Percentiles rank a stretch among this genome's conserved stretches.
Evolutionary conservation across 2,797 vertebrate species (phyloP).

Genomic region (Trichosurus vulpecula): DNA sequence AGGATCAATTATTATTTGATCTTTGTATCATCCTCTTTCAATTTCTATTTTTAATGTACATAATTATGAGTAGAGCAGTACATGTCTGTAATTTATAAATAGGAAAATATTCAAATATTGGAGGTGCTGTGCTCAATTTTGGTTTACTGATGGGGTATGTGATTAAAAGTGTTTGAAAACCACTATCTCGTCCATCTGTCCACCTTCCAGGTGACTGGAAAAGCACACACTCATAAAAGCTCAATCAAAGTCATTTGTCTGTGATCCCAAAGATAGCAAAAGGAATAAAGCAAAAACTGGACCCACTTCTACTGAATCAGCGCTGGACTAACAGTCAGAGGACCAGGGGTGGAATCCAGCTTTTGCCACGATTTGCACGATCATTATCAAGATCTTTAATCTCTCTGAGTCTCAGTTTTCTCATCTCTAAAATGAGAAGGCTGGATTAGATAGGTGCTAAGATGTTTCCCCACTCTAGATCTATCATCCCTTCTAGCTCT

Average conservation of each 20-base stretch:
- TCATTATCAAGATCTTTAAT: neutral
- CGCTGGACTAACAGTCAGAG: neutral
- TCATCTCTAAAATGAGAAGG: neutral
- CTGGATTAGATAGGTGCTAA: neutral
- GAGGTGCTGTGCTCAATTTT: neutral
- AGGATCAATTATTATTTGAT: neutral
- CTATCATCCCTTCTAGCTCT: neutral
- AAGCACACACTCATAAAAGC: neutral
- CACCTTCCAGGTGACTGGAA: neutral
- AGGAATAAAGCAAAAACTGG: neutral
- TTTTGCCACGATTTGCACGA: neutral
- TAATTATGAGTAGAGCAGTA: neutral
- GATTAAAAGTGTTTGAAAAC: neutral
- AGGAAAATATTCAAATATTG: neutral
- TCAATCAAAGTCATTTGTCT: neutral
- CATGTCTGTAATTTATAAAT: neutral
- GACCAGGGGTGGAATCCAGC: neutral
- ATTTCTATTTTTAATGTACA: neutral
- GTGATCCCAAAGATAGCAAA: neutral
- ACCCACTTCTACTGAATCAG: neutral
- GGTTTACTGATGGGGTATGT: neutral
- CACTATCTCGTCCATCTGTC: neutral
- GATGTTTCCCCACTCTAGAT: too few relatives aligned
- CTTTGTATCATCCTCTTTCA: neutral
- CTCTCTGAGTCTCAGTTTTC: neutral